Percentiles rank a stretch among this genome's conserved stretches.
Evolutionary conservation across 2,888 invertebrate genomes (phyloP).

Genomic region (Parnassius glacialis): DNA sequence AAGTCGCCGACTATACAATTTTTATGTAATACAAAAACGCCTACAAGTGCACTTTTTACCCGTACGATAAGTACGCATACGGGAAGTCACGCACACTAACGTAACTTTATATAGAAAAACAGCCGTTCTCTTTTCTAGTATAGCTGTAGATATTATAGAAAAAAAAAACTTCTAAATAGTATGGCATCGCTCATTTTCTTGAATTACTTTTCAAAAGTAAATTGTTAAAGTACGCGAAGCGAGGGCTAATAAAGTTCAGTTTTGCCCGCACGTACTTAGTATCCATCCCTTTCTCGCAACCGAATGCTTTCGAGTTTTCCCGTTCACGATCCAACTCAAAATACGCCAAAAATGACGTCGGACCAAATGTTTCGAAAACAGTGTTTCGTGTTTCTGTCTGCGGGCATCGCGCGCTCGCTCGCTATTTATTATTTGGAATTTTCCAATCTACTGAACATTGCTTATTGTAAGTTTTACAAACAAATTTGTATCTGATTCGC

Average conservation of each 20-base stretch:
- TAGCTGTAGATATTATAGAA: conserved; percentile 64
- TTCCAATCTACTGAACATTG: conserved; percentile 82
- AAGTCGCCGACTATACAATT: conserved; percentile 61
- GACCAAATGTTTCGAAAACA: conserved; percentile 78
- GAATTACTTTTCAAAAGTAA: conserved; percentile 54
- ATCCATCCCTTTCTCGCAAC: conserved; percentile 66
- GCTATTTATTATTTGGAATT: conserved; percentile 79
- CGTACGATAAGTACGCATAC: conserved; percentile 69
- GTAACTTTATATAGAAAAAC: conserved; percentile 73
- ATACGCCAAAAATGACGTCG: conserved; percentile 81
- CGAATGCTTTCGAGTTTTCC: conserved; percentile 80
- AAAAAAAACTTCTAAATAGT: conserved; percentile 78
- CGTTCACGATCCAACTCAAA: conserved; percentile 78
- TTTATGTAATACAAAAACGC: conserved; percentile 71
- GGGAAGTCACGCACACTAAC: conserved; percentile 66
- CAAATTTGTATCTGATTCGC: conserved; percentile 73
- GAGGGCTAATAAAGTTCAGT: conserved; percentile 57
- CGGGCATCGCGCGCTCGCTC: conserved; percentile 67
- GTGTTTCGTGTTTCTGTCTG: conserved; percentile 73
- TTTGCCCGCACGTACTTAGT: conserved; percentile 49
- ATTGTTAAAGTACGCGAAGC: conserved; percentile 53
- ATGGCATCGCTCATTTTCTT: conserved; percentile 66
- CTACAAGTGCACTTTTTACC: conserved; percentile 46
- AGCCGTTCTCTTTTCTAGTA: conserved; percentile 67
- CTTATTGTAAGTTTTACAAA: conserved; percentile 74